phyloP scores from a whole-genome alignment of 2,113 vertebrate genomes.

The Cercocebus atys region DNA sequence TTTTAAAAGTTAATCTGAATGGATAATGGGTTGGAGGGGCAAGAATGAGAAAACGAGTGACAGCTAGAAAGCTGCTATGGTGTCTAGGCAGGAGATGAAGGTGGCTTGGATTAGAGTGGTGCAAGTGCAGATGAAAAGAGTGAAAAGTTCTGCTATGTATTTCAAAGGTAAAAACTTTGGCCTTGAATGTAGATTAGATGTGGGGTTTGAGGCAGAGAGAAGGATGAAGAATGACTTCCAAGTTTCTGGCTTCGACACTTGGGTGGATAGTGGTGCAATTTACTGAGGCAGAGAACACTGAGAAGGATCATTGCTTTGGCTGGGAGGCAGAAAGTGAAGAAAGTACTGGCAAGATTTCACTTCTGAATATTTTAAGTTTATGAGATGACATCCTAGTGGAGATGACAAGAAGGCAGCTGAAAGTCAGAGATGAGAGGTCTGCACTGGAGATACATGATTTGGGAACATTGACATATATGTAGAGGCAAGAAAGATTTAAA shows the following conservation, averaged over 20 bases:
- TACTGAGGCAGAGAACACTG: neutral
- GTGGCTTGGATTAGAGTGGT: neutral
- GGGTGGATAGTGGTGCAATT: neutral
- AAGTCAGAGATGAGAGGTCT: neutral
- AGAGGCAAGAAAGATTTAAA: neutral
- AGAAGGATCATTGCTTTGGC: neutral
- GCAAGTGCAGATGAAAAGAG: neutral
- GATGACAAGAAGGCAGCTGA: neutral
- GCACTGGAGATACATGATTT: neutral
- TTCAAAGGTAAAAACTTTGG: neutral
- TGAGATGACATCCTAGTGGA: neutral
- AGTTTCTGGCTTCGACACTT: neutral
- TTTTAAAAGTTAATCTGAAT: neutral
- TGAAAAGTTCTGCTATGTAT: neutral
- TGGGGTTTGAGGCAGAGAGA: neutral
- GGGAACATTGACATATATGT: neutral
- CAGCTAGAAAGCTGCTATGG: neutral
- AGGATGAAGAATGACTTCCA: neutral
- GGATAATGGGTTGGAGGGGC: neutral
- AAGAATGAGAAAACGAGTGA: neutral
- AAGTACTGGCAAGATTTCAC: neutral
- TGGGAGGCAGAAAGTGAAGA: neutral
- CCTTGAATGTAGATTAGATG: neutral
- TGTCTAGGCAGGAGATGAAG: neutral
- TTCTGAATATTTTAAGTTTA: neutral